Evolutionary conservation across 2,888 invertebrate genomes (phyloP).

Genomic region (Uloborus plumipes): DNA sequence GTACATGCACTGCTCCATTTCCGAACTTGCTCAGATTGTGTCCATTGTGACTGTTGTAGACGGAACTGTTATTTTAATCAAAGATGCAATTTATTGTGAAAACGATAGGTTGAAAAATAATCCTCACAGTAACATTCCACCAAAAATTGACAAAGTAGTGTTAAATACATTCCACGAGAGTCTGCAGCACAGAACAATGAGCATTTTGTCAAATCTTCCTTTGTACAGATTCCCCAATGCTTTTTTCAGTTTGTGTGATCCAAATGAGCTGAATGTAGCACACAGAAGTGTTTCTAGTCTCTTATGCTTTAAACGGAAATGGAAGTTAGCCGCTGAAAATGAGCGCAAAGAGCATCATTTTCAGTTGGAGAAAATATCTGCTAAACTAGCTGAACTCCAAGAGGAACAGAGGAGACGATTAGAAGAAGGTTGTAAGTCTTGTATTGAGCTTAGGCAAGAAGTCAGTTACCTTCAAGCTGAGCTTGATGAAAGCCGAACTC

Average conservation of each 20-base stretch:
- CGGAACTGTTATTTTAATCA: conserved; percentile 47
- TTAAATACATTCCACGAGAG: conserved; percentile 47
- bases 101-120: conserved; percentile 16
- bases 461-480: conserved; percentile 54
- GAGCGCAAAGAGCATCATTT: conserved; percentile 23
- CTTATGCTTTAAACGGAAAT: conserved; percentile 53
- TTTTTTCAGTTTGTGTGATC: conserved; percentile 43
- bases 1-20: conserved; percentile 58
- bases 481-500: conserved; percentile 46
- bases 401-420: conserved; percentile 28
- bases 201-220: conserved; percentile 50
- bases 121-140: conserved; percentile 1
- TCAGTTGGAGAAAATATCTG: conserved; percentile 26
- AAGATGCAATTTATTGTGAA: conserved; percentile 48
- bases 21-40: conserved; percentile 54
- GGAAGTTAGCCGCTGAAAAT: conserved; percentile 36
- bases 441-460: conserved; percentile 47
- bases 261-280: conserved; percentile 51
- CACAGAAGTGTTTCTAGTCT: conserved; percentile 62
- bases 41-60: conserved; percentile 48
- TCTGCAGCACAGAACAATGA: conserved; percentile 33
- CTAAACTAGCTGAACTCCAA: conserved; percentile 13
- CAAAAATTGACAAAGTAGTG: conserved; percentile 20
- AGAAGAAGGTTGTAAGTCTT: conserved; percentile 39
- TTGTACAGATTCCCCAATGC: conserved; percentile 32